A percentile compares a stretch with the other conserved stretches of the same genome.
These are phyloP conservation scores for Psilanteris sp. DNA, from an alignment of 1,140 invertebrate species.

Conservation along the genomic window DNA sequence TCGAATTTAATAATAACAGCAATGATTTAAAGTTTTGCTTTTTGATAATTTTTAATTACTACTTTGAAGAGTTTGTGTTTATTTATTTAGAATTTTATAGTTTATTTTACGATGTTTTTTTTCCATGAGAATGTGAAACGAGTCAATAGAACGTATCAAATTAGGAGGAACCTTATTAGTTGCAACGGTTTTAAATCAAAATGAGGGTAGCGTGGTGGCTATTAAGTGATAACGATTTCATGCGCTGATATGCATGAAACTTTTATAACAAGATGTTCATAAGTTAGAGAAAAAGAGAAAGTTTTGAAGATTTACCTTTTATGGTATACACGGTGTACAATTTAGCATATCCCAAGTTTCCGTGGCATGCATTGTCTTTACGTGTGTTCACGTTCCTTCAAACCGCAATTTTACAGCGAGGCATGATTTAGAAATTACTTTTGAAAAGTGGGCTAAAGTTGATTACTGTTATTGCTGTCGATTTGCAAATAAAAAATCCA, in stretches of 20 bases:
- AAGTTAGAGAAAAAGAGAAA: constrained; percentile 50
- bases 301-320: constrained; percentile 8
- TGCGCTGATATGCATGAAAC: constrained; percentile 58
- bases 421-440: constrained; percentile 21
- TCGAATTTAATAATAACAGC: too few species aligned
- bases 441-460: neutral
- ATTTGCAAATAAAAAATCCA: neutral
- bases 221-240: constrained; percentile 51
- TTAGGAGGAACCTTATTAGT: constrained; percentile 25
- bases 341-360: constrained; percentile 17
- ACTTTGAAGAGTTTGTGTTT: too few species aligned
- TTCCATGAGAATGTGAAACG: neutral
- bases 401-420: constrained; percentile 11
- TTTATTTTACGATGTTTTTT: too few species aligned
- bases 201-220: constrained; percentile 30
- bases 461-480: neutral
- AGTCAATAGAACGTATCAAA: constrained; percentile 23
- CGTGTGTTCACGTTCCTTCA: neutral
- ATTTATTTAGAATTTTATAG: too few species aligned
- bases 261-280: constrained; percentile 47
- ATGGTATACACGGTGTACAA: constrained; percentile 1
- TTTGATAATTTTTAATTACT: too few species aligned
- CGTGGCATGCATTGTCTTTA: constrained; percentile 10
- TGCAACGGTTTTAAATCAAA: constrained; percentile 32
- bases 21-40: too few species aligned